Evolutionary conservation across 2,888 invertebrate species (phyloP).

Genomic region (Ellobium chinense): DNA sequence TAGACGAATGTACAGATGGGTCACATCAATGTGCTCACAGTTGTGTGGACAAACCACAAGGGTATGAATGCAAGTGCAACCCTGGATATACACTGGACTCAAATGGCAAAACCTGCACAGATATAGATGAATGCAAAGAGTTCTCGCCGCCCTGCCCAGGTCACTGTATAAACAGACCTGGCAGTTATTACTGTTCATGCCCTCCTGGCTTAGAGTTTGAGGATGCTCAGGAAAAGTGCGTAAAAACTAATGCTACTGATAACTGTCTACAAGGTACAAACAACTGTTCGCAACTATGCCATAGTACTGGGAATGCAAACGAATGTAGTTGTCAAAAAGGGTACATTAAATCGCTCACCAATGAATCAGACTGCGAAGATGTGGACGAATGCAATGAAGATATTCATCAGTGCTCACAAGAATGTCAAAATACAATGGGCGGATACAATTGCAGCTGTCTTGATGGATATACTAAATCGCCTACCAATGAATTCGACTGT

Average conservation of each 20-base stretch:
- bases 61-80: background rate
- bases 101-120: background rate
- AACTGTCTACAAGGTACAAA: background rate
- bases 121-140: background rate
- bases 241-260: background rate
- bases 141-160: background rate
- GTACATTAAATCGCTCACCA: no score
- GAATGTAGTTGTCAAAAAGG: background rate
- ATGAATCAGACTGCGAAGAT: constrained; percentile 35
- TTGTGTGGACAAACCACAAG: background rate
- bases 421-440: constrained; percentile 54
- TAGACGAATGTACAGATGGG: background rate
- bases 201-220: background rate
- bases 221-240: background rate
- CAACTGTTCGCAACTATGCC: background rate
- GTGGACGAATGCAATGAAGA: constrained; percentile 48
- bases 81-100: background rate
- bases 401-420: constrained; percentile 52
- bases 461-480: constrained; percentile 40
- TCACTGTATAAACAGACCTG: background rate
- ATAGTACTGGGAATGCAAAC: background rate
- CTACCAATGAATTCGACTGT: constrained; percentile 5
- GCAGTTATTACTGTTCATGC: background rate
- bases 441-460: constrained; percentile 49
- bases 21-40: background rate